Evolutionary conservation across 2,888 invertebrate species (phyloP), one percentile per base, ranked within the genome.

Genomic region (Drosophila lutescens): DNA sequence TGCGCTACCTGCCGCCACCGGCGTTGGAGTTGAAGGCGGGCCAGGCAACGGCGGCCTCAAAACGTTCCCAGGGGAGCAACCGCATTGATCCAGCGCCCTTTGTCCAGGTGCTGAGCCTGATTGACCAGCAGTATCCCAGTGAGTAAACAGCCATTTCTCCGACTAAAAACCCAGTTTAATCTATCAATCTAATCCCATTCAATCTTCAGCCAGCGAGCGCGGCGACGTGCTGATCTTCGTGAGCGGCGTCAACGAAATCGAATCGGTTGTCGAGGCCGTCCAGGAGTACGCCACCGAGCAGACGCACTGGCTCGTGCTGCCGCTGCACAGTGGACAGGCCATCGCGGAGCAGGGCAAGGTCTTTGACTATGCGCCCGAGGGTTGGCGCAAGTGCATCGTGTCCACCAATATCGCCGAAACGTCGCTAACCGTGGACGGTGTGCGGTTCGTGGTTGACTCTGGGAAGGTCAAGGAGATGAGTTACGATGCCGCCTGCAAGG

Each of bases 401-500:
- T 97, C 98, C 0, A 99, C 99, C 1, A 99, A 99, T 90, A 99
- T 99, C 65, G 99, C 99, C 0, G 99, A 99, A 93, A 99, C 99
- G 0, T 99, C 99, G 0, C 96, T 99, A 4, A 99, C 99, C 0
- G 99, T 99, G 59, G 99, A 99, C 91, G 99, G 99, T 0, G 96
- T 99, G 58, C 94, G 99, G 87, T 99, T 99, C 92, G 99, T 99
- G 0, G 95, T 97, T 0, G 99, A 99, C 92, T 98, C 98, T 3
- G 99, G 99, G 32, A 98, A 98, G 94, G 97, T 95, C 0, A 99
- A 99, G 93, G 97, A 99, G 93, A 99, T 99, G 98, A 97, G 96
- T 86, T 99, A 97, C 90, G 98, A 99, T 91, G 95, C 97, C 0
- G 94, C 94, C 1, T 96, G 96, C 61, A 98, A 98, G 91, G 97